Percentiles rank a stretch among this genome's conserved stretches.
These are phyloP conservation scores for Pimephales promelas DNA, from an alignment of 2,113 vertebrate species.

Conservation along the genomic window DNA sequence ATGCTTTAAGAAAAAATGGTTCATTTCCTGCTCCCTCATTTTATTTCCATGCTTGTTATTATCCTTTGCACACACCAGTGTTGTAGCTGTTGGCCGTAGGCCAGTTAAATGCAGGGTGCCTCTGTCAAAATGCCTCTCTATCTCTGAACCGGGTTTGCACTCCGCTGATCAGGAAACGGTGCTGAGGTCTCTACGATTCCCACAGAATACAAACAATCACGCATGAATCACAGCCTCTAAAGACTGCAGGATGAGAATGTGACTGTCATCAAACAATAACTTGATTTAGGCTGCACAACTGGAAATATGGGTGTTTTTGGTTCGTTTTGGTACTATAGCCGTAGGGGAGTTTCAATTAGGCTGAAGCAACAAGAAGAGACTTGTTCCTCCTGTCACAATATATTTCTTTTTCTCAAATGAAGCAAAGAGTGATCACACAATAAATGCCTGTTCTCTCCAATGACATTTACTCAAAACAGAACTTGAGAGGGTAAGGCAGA, in stretches of 20 bases:
- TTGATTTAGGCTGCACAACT: slow-evolving; percentile 61
- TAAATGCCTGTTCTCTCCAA: slow-evolving; percentile 60
- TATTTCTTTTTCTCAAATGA: slow-evolving; percentile 54
- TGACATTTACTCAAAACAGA: slow-evolving; percentile 53
- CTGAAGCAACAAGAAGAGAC: slow-evolving; percentile 64
- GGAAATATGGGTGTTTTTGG: slow-evolving; percentile 53
- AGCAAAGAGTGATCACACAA: slow-evolving; percentile 57
- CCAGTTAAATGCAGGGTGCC: slow-evolving; percentile 36
- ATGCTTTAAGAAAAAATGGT: slow-evolving; percentile 19
- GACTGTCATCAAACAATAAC: slow-evolving; percentile 63
- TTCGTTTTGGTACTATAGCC: slow-evolving; percentile 56
- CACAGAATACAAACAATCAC: slow-evolving; percentile 21
- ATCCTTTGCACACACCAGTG: slow-evolving; percentile 51
- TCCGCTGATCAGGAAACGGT: slow-evolving; percentile 39
- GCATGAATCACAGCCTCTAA: slow-evolving; percentile 4
- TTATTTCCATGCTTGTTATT: slow-evolving; percentile 41
- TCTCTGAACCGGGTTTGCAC: slow-evolving; percentile 6
- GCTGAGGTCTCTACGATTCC: slow-evolving; percentile 1
- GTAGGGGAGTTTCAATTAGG: slow-evolving; percentile 58
- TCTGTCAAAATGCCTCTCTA: slow-evolving; percentile 32
- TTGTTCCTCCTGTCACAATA: slow-evolving; percentile 63
- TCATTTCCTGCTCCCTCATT: slow-evolving; percentile 6
- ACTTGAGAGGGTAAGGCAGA: slow-evolving; percentile 37
- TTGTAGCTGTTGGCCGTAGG: slow-evolving; percentile 36
- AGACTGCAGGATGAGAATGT: slow-evolving; percentile 49